Conservation (phyloP, 2,113 vertebrate species). For the Athene noctua region DNA sequence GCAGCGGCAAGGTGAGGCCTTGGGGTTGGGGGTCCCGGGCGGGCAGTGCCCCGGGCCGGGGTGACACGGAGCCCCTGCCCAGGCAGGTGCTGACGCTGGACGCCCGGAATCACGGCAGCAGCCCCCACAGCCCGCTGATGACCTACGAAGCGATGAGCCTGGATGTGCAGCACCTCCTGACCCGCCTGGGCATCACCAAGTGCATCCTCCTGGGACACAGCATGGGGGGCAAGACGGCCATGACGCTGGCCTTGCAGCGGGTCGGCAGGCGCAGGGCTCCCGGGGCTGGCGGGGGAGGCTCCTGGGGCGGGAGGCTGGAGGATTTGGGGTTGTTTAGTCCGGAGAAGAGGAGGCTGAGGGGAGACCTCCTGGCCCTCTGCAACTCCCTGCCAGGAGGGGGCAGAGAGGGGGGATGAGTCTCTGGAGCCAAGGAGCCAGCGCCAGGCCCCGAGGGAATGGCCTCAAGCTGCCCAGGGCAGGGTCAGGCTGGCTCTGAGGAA, state of each 20-base stretch:
- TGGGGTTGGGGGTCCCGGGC: rapidly evolving
- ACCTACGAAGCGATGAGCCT: conserved; percentile 87
- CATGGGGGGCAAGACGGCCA: conserved; percentile 98
- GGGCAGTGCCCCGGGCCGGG: not conserved
- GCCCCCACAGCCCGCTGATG: conserved; percentile 82
- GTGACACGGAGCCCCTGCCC: conserved; percentile 56
- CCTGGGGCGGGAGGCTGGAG: not conserved
- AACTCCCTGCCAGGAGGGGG: too few relatives aligned
- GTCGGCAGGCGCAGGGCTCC: conserved; percentile 42
- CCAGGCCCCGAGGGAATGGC: too few relatives aligned
- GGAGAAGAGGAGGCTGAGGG: too few relatives aligned
- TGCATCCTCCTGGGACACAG: conserved; percentile 93
- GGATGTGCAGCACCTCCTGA: conserved; percentile 85
- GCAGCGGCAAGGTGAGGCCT: conserved; percentile 84
- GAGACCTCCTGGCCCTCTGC: too few relatives aligned
- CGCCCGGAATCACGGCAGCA: conserved; percentile 92
- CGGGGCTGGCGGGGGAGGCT: not conserved
- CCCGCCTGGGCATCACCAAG: conserved; percentile 79
- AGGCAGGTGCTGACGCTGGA: conserved; percentile 92
- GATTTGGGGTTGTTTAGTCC: too few relatives aligned
- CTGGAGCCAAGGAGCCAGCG: too few relatives aligned
- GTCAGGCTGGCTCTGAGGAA: too few relatives aligned
- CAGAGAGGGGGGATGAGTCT: too few relatives aligned
- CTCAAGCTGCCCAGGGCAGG: too few relatives aligned
- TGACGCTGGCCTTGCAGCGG: conserved; percentile 85